Base-by-base conservation (phyloP, 2,888 invertebrate species). In the Fragum sueziense region DNA sequence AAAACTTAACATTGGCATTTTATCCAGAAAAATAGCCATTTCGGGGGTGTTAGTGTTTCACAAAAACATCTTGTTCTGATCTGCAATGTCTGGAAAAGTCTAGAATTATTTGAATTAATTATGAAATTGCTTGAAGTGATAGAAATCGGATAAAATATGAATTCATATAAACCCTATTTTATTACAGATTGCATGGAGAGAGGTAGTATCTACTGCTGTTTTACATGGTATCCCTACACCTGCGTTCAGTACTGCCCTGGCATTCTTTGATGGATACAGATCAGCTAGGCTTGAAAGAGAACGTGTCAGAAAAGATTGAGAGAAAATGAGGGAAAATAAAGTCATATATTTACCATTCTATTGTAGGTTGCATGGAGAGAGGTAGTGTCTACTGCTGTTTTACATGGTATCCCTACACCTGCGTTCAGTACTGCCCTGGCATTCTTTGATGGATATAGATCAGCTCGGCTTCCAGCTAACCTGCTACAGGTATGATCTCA, bases 231-330 rank as follows among this genome's bases (percentile, higher is more conserved):
- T 99, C 71, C 98, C 99, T 0, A 96, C 97, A 20, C 99, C 99
- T 0, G 97, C 98, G 0, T 95, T 99, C 90, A 96, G 97, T 72
- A 96, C 99, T 0, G 99, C 99, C 0, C 94, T 99, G 41, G 97
- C 98, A 22, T 99, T 99, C 94, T 99, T 97, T 93, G 99, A 99
- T 94, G 99, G 99, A 0, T 99, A 98, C 93, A 95, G 99, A 74
- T 95, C 96, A 1, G 96, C 95, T 54, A 95, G 95, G 71, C 94
- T 99, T 68, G n/a, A n/a, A n/a, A n/a, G n/a, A n/a, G n/a, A n/a
- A n/a, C n/a, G n/a, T n/a, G n/a, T n/a, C n/a, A n/a, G n/a, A n/a
- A n/a, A n/a, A n/a, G n/a, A n/a, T n/a, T n/a, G n/a, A n/a, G n/a
- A n/a, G n/a, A n/a, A n/a, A n/a, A n/a, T n/a, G n/a, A n/a, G n/a